Evolutionary conservation across 2,888 invertebrate genomes (phyloP).

Genomic region (Tricholauxania praeusta): DNA sequence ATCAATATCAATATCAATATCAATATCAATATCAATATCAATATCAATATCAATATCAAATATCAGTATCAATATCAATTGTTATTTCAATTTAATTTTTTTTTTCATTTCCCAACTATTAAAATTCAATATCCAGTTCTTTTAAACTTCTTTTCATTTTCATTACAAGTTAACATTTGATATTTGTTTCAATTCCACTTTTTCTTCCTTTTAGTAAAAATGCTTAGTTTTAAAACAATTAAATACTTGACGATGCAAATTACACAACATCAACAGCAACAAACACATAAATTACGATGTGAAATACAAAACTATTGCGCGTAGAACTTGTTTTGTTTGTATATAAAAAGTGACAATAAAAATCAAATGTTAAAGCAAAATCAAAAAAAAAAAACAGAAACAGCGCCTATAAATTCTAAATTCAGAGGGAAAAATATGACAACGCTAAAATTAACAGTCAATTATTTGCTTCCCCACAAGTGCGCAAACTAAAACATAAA

Average conservation of each 20-base stretch:
- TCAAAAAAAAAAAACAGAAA: conserved; percentile 6
- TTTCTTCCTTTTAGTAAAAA: not conserved
- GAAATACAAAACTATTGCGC: no score
- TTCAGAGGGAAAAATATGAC: not conserved
- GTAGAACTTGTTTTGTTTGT: no score
- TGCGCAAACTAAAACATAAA: not conserved
- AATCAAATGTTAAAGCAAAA: conserved; percentile 20
- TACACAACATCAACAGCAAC: no score
- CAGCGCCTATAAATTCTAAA: not conserved
- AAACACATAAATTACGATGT: no score
- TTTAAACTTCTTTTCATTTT: not conserved
- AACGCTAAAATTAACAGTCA: conserved; percentile 31
- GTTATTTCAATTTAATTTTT: not conserved
- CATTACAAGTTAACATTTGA: not conserved
- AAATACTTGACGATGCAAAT: no score
- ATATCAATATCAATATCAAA: conserved; percentile 1
- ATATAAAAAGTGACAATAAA: not conserved
- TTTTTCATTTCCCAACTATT: not conserved
- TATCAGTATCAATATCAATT: no score
- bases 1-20: conserved; percentile 1
- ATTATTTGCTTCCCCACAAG: conserved; percentile 30
- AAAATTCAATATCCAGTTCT: not conserved
- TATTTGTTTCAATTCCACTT: conserved; percentile 1
- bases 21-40: not conserved
- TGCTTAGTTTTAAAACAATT: no score